Base-by-base conservation (phyloP, 1,140 invertebrate species). In the Drosophila quadrilineata region DNA sequence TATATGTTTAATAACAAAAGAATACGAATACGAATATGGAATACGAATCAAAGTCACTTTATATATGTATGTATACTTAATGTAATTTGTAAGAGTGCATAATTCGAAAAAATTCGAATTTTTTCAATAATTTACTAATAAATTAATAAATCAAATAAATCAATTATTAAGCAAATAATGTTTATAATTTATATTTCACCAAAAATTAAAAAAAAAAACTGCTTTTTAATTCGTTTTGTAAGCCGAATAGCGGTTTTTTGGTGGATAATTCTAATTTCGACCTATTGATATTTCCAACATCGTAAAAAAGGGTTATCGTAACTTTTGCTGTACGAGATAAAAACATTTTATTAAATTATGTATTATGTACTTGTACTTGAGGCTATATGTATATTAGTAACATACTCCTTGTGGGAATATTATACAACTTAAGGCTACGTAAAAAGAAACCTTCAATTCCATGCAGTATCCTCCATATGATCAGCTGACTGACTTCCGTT, bases 31-130 rank as follows among this genome's bases (percentile, higher is more conserved):
- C 8, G 19, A 36, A 43, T 9, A 36, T n/a, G 6, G 31, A 35
- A 57, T 64, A 56, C 58, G 41, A 63, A 63, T 59, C 65, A 69
- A 72, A 72, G 70, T 72, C 70, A 72, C 65, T 72, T 72, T 64
- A n/a, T n/a, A n/a, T n/a, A n/a, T n/a, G n/a, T n/a, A n/a, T 46
- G 69, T 69, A 56, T 71, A 66, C 54, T 54, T 48, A 58, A 43
- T 41, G 22, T 65, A 49, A 57, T 46, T 43, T 53, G 12, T 62
- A 62, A 62, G 58, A n/a, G 59, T 24, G 59, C 58, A 62, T 52
- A 53, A 57, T 45, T 10, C 9, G 33, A 60, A 16, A 31, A 45
- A 66, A 54, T 53, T 46, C 6, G 14, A 52, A 59, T 22, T 56
- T 59, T 41, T 45, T 33, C 29, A 36, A 50, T 26, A 54, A 46